Percentiles rank a stretch among this genome's conserved stretches.
phyloP scores from a whole-genome alignment of 2,888 invertebrate species.

The Ecliptopera silaceata region DNA sequence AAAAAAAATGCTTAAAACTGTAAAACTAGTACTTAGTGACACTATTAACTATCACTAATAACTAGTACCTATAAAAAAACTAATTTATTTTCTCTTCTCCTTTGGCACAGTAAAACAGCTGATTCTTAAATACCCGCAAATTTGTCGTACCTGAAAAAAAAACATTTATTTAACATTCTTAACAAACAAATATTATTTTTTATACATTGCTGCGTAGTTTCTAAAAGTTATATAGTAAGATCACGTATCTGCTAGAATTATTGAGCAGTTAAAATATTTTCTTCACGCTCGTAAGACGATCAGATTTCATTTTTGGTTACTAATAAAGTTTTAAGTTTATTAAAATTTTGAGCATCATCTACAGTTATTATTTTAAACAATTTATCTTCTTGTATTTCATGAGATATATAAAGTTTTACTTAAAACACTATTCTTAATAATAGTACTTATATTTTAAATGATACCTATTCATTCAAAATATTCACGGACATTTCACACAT shows the following conservation, averaged over 20 bases:
- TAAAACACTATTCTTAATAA: neutral
- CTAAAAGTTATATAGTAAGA: conserved; percentile 29
- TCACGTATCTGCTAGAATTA: conserved; percentile 36
- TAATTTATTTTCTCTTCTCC: conserved; percentile 50
- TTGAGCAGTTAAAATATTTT: conserved; percentile 35
- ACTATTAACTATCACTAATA: no score
- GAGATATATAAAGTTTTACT: neutral
- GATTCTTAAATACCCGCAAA: conserved; percentile 94
- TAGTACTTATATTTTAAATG: no score
- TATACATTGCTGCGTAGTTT: conserved; percentile 15
- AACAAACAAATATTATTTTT: conserved; percentile 3
- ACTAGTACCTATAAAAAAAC: neutral
- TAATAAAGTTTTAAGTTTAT: conserved; percentile 35
- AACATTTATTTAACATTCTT: no score
- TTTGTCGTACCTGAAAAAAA: conserved; percentile 91
- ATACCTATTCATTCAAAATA: no score
- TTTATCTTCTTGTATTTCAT: conserved; percentile 18
- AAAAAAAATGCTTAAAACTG: no score
- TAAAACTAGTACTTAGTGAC: no score
- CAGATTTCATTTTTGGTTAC: conserved; percentile 32
- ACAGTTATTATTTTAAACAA: conserved; percentile 19
- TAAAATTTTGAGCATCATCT: conserved; percentile 27
- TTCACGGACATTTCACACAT: no score
- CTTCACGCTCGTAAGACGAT: conserved; percentile 34
- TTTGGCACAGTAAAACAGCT: conserved; percentile 86